Evolutionary conservation across 2,113 vertebrate species (phyloP), one percentile per base, ranked within the genome.

Genomic region (Pandion haliaetus): DNA sequence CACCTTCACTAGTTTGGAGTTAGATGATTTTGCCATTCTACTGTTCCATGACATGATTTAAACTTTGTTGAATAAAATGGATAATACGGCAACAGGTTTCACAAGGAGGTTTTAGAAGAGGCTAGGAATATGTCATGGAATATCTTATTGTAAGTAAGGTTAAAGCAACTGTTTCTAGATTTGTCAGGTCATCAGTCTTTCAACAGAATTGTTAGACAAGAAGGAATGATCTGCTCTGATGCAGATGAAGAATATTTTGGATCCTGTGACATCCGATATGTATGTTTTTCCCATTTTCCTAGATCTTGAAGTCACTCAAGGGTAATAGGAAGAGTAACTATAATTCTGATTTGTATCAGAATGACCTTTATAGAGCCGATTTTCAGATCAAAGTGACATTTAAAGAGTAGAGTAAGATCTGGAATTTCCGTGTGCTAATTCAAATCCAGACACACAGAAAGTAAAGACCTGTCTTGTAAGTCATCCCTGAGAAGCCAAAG

Each of bases 391-490:
- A 95, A 97, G 92, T 96, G 95, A 96, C 95, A 96, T 97, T 97
- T 96, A 97, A 81, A 91, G 95, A 95, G 85, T 93, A 73, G 96
- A 94, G 95, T 97, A 96, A 96, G 96, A 97, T 95, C 93, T 96
- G 96, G 92, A 93, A 94, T 96, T 96, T 96, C 85, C 95, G 80
- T 95, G 96, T 94, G 96, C 93, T 96, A 92, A 96, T 96, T 97
- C 96, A 96, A 96, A 96, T 96, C 82, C 88, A 92, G 96, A 97
- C 90, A 95, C 85, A 93, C 67, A 55, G 84, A 94, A 95, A 94
- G 96, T 95, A 96, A 95, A 95, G 95, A 96, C 95, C 90, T 96
- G 95, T 95, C 97, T 95, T 96, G 97, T 96, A 97, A 97, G 96
- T 95, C 95, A 93, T 94, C 67, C 31, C 44, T 93, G 71, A 92